Percentiles rank a stretch among this genome's conserved stretches.
These are phyloP conservation scores for Lepidurus apus DNA, from an alignment of 1,140 invertebrate species.

Conservation along the genomic window DNA sequence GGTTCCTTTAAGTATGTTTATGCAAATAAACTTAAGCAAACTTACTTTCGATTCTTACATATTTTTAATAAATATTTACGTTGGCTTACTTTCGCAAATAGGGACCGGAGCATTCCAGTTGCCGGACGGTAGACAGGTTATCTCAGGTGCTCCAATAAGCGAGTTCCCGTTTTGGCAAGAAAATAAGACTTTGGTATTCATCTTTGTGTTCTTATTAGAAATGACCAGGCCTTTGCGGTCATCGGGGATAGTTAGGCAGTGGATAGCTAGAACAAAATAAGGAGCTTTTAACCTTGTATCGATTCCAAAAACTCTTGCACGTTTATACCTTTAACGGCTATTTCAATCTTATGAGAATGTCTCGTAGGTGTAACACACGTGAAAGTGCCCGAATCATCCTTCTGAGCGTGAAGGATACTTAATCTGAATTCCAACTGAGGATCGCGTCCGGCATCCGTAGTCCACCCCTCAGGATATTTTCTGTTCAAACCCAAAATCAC, in stretches of 20 bases:
- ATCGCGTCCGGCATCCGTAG: conserved; percentile 68
- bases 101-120: conserved; percentile 76
- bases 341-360: conserved; percentile 70
- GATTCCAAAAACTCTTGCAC: neutral
- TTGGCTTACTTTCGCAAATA: conserved; percentile 66
- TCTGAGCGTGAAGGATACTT: conserved; percentile 67
- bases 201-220: conserved; percentile 61
- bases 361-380: conserved; percentile 73
- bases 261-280: conserved; percentile 53
- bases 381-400: conserved; percentile 72
- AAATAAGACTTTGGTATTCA: conserved; percentile 67
- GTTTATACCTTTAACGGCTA: conserved; percentile 63
- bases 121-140: conserved; percentile 69
- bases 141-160: conserved; percentile 63
- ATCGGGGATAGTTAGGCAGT: conserved; percentile 63
- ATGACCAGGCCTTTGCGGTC: conserved; percentile 59
- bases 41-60: no score
- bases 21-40: no score
- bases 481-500: conserved; percentile 41
- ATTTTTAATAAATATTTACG: no score
- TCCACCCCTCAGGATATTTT: conserved; percentile 76
- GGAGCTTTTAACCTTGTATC: neutral
- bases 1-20: no score
- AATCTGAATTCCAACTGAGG: conserved; percentile 72
- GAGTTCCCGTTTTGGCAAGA: conserved; percentile 75